Evolutionary conservation across 2,797 vertebrate genomes (phyloP), one percentile per base, ranked within the genome.

Genomic region (Catostomus latipinnis): DNA sequence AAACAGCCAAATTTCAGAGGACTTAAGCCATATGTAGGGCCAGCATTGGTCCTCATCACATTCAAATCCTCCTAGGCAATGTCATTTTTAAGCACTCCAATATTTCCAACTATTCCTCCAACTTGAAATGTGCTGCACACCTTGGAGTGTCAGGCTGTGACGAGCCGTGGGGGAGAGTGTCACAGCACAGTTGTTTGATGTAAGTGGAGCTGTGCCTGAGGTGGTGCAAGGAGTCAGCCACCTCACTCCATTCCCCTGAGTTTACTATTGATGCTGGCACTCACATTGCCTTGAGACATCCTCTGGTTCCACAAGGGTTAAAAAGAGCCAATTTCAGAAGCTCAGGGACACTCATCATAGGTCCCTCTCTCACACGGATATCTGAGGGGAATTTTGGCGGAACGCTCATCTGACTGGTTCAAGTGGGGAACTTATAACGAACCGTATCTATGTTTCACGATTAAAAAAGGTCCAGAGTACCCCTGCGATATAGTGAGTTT

Each of bases 141-240:
- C 80, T 85, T 87, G 89, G 87, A 84, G 86, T 89, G 85, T 90
- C 81, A 89, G 90, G 71, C 82, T 85, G 89, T 86, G 88, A 84
- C 78, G 81, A 84, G 90, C 91, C 89, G 86, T 74, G 11, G 89
- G 89, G 89, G 86, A 81, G 62, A 84, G 90, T 90, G 90, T 91
- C 91, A 90, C 86, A 90, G 90, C 85, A 80, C 85, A 86, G 86
- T 75, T 84, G 92, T 94, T 94, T 94, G 91, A 94, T 91, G 92
- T 93, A 88, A 81, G 84, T 90, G 90, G 58, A 92, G 84, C 81
- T 83, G 81, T 86, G 91, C 93, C 93, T 74, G 87, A 86, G 91
- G 93, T 91, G 87, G 89, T 91, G 92, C 91, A 92, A 93, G 91
- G 91, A 91, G 93, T 94, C 92, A 92, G 89, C 90, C 91, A 90